A percentile compares a stretch with the other conserved stretches of the same genome.
Conservation (phyloP, 2,797 vertebrate genomes). For the Sparidentex hasta region DNA sequence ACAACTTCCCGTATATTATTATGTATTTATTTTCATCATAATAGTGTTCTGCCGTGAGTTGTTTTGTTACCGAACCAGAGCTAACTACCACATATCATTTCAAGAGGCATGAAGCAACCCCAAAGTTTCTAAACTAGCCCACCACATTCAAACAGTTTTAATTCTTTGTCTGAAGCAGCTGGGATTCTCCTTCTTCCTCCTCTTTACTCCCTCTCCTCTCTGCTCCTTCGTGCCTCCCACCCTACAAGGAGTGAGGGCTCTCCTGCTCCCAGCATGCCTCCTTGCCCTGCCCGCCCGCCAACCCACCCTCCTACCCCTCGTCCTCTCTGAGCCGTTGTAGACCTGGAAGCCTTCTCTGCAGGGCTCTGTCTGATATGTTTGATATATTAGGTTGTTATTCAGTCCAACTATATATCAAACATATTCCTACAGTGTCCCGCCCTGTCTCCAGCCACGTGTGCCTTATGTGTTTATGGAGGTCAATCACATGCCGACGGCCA, state of each 20-base stretch:
- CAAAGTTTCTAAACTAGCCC: slow-evolving; percentile 2
- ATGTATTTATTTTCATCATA: background rate
- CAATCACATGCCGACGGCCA: slow-evolving; percentile 61
- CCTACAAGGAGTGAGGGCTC: slow-evolving; percentile 53
- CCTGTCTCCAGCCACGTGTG: slow-evolving; percentile 93
- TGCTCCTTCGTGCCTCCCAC: slow-evolving; percentile 56
- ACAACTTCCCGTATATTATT: background rate
- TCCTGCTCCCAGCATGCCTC: slow-evolving; percentile 77
- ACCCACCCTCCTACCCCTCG: slow-evolving; percentile 18
- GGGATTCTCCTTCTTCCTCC: slow-evolving; percentile 40
- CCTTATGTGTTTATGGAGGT: slow-evolving; percentile 82
- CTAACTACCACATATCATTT: slow-evolving; percentile 10
- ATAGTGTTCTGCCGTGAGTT: background rate
- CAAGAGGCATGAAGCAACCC: background rate
- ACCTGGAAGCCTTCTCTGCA: slow-evolving; percentile 96
- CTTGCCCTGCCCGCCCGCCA: slow-evolving; percentile 40
- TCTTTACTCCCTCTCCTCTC: slow-evolving; percentile 50
- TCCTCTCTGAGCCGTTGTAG: slow-evolving; percentile 85
- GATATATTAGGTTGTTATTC: slow-evolving; percentile 99
- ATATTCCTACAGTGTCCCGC: slow-evolving; percentile 99
- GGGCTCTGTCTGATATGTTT: slow-evolving; percentile 99
- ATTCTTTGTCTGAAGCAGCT: slow-evolving; percentile 45
- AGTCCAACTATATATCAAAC: slow-evolving; percentile 99
- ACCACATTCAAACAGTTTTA: slow-evolving; percentile 1
- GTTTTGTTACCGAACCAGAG: background rate